Conservation (phyloP, 2,797 vertebrate species). For the Anguilla pacifica region DNA sequence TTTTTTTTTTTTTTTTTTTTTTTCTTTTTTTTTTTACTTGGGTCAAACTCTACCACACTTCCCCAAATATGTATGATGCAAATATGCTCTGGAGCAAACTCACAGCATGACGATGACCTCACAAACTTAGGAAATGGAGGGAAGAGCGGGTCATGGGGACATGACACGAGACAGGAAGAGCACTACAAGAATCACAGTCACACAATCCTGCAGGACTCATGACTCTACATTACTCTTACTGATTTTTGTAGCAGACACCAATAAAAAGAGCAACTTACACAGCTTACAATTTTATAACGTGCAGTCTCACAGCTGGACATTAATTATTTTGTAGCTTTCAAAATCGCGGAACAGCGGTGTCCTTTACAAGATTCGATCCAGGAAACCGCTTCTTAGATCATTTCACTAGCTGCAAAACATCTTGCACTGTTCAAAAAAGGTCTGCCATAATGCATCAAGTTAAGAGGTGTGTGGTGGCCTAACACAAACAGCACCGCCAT, state of each 20-base stretch:
- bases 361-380: neutral
- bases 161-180: neutral
- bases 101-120: neutral
- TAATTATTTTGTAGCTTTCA: neutral
- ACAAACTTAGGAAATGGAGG: neutral
- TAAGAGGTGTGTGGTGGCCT: too few species aligned
- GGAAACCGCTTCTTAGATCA: neutral
- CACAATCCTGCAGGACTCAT: neutral
- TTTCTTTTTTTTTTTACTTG: too few species aligned
- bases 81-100: neutral
- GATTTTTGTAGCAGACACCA: neutral
- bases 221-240: neutral
- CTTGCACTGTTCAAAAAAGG: too few species aligned
- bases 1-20: too few species aligned
- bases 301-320: neutral
- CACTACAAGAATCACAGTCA: neutral
- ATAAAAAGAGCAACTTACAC: neutral
- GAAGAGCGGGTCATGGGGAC: neutral
- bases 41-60: neutral
- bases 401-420: too few species aligned
- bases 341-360: neutral
- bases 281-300: neutral
- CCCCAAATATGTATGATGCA: neutral
- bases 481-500: too few species aligned
- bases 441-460: too few species aligned